Evolutionary conservation across 2,797 vertebrate genomes (phyloP).

Genomic region (Pangasius larnaudii): DNA sequence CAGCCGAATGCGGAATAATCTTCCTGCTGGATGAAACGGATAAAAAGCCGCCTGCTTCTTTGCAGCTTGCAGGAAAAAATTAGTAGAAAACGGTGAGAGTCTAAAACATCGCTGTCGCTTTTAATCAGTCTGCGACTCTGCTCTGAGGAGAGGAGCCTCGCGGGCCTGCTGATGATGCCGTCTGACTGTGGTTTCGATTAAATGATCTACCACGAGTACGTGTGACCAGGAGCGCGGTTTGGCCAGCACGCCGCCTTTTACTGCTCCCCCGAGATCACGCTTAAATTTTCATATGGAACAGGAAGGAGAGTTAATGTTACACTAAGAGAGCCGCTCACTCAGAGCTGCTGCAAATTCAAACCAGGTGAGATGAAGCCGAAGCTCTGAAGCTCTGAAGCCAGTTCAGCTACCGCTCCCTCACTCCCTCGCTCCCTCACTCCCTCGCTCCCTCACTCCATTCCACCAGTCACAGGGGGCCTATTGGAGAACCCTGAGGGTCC

Average conservation of each 20-base stretch:
- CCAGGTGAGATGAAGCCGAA: slow-evolving; percentile 67
- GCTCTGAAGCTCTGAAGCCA: slow-evolving; percentile 24
- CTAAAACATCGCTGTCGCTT: slow-evolving; percentile 25
- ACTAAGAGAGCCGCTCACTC: slow-evolving; percentile 63
- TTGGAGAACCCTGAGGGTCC: slow-evolving; percentile 21
- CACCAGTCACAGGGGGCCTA: slow-evolving; percentile 43
- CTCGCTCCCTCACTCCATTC: slow-evolving; percentile 33
- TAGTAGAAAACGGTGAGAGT: slow-evolving; percentile 23
- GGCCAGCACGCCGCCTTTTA: slow-evolving; percentile 65
- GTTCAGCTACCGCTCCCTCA: slow-evolving; percentile 33
- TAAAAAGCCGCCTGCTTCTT: not conserved
- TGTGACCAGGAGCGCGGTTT: slow-evolving; percentile 71
- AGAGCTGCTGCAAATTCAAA: slow-evolving; percentile 71
- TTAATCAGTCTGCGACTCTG: slow-evolving; percentile 30
- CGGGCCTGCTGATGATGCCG: slow-evolving; percentile 32
- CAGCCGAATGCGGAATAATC: not conserved
- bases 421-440: not conserved
- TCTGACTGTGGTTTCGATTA: slow-evolving; percentile 47
- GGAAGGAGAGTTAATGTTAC: slow-evolving; percentile 78
- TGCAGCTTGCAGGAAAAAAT: not conserved
- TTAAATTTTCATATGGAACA: slow-evolving; percentile 76
- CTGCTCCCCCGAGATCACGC: slow-evolving; percentile 73
- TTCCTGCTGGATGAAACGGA: not conserved
- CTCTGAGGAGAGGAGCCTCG: slow-evolving; percentile 21
- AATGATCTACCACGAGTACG: slow-evolving; percentile 62